Evolutionary conservation across 2,888 invertebrate species (phyloP).

Genomic region (Lepidochrysops patricia): DNA sequence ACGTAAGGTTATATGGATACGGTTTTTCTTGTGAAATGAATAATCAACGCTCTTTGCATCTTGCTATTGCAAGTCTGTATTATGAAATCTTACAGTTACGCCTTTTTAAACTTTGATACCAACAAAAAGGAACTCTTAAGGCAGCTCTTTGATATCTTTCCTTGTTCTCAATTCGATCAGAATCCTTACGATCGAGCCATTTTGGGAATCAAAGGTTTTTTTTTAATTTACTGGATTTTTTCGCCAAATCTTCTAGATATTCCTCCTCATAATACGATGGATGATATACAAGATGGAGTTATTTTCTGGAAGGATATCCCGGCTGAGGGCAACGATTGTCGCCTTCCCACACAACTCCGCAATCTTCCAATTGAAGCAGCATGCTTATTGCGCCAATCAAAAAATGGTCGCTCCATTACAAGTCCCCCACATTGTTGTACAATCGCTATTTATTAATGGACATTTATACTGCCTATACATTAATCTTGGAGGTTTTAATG

Average conservation of each 20-base stretch:
- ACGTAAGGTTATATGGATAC: background rate
- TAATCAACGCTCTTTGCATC: background rate
- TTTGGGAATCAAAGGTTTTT: no score
- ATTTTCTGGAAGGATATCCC: conserved; percentile 73
- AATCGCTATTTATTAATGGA: conserved; percentile 13
- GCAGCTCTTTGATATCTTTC: no score
- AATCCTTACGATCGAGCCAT: no score
- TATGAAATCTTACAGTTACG: background rate
- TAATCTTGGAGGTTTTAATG: conserved; percentile 1
- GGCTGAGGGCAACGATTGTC: conserved; percentile 57
- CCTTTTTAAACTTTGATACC: no score
- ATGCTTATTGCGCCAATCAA: conserved; percentile 69
- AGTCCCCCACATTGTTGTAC: conserved; percentile 9
- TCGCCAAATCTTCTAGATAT: background rate
- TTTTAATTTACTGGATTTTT: no score
- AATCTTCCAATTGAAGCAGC: conserved; percentile 70
- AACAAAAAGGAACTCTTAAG: no score
- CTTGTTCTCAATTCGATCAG: no score
- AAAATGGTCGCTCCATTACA: conserved; percentile 44
- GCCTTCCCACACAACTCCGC: conserved; percentile 61
- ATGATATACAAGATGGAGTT: conserved; percentile 39
- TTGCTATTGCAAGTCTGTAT: background rate
- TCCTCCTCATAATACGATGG: background rate
- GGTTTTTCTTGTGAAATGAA: background rate
- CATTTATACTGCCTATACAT: conserved; percentile 10